Conservation (phyloP, 2,888 invertebrate genomes). For the Ophion ventricosus region DNA sequence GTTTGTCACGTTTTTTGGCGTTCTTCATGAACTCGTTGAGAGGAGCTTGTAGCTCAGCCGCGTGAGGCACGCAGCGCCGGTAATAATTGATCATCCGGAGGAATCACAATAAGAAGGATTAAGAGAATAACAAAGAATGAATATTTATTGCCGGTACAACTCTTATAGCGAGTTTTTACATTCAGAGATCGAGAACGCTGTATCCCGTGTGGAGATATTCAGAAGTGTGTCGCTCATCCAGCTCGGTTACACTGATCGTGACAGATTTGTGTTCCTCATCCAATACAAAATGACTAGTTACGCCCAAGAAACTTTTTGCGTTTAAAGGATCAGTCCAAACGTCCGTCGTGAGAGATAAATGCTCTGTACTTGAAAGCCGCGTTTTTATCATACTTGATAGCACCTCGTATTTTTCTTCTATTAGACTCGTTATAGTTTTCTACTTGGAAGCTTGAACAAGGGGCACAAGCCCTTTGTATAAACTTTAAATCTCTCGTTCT, state of each 20-base stretch:
- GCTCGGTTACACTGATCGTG: slow-evolving; percentile 61
- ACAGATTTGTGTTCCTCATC: slow-evolving; percentile 50
- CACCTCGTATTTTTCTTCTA: slow-evolving; percentile 41
- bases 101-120: too few relatives aligned
- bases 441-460: slow-evolving; percentile 15
- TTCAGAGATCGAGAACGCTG: too few relatives aligned
- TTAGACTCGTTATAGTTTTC: slow-evolving; percentile 23
- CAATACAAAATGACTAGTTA: slow-evolving; percentile 57
- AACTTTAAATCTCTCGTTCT: slow-evolving; percentile 4
- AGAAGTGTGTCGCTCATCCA: slow-evolving; percentile 64
- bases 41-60: too few relatives aligned
- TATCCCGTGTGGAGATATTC: too few relatives aligned
- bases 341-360: slow-evolving; percentile 58
- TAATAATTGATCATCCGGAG: too few relatives aligned
- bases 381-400: slow-evolving; percentile 38
- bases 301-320: slow-evolving; percentile 45
- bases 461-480: background rate
- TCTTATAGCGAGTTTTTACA: too few relatives aligned
- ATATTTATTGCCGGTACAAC: too few relatives aligned
- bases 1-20: too few relatives aligned
- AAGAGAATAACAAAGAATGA: too few relatives aligned
- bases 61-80: too few relatives aligned
- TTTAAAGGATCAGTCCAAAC: slow-evolving; percentile 62
- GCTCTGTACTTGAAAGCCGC: slow-evolving; percentile 2
- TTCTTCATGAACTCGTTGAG: too few relatives aligned